phyloP scores from a whole-genome alignment of 2,113 vertebrate species.

The Macquaria ambigua region DNA sequence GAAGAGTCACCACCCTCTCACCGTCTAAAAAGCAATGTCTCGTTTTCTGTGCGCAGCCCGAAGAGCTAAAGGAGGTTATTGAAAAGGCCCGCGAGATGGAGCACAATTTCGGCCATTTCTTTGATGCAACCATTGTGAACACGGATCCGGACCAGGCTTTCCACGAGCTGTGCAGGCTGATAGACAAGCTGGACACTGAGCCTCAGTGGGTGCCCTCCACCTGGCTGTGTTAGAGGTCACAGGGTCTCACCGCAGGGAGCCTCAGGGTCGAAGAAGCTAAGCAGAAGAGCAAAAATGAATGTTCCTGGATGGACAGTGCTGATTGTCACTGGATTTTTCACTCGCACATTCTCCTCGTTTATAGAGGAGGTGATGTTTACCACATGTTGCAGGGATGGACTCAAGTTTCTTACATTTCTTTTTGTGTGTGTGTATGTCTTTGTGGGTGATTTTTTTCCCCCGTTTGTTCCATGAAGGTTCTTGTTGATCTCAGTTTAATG shows the following conservation, averaged over 20 bases:
- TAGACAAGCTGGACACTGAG: slow-evolving; percentile 95
- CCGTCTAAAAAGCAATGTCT: neutral
- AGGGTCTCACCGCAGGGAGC: neutral
- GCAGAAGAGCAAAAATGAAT: neutral
- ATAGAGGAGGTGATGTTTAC: slow-evolving; percentile 43
- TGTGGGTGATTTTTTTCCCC: slow-evolving; percentile 16
- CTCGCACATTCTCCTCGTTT: slow-evolving; percentile 66
- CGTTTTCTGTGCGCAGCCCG: slow-evolving; percentile 84
- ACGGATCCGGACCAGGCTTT: slow-evolving; percentile 91
- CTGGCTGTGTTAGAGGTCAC: slow-evolving; percentile 87
- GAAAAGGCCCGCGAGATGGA: slow-evolving; percentile 98
- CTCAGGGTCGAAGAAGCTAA: slow-evolving; percentile 9
- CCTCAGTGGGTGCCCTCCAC: slow-evolving; percentile 98
- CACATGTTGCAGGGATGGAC: slow-evolving; percentile 61
- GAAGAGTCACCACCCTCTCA: neutral
- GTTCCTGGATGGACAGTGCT: slow-evolving; percentile 24
- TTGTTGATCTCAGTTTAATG: slow-evolving; percentile 49
- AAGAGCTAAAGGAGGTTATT: slow-evolving; percentile 93
- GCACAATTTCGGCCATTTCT: slow-evolving; percentile 93
- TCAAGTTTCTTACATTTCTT: slow-evolving; percentile 45
- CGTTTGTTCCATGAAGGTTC: slow-evolving; percentile 28
- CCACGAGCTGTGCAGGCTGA: slow-evolving; percentile 91
- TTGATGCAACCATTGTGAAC: slow-evolving; percentile 93
- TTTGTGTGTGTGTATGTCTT: slow-evolving; percentile 44
- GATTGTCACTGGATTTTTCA: slow-evolving; percentile 49